Base-by-base conservation (phyloP, 1,140 invertebrate genomes). In the Lutraria rhynchaena region DNA sequence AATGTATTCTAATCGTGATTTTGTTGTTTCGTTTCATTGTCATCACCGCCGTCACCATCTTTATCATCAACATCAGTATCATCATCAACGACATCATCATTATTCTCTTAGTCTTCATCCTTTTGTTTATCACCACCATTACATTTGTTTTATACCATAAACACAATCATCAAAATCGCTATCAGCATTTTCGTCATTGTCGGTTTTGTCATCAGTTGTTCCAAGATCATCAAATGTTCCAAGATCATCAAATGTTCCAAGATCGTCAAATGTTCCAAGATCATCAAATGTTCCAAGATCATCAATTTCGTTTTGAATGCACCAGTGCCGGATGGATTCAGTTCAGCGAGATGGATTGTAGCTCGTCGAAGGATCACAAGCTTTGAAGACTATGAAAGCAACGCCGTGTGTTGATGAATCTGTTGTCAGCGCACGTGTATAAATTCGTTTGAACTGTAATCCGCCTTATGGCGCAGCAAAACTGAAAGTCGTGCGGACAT, bases 41-140 rank as follows among this genome's bases (percentile, higher is more conserved):
- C 19, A 7, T 27, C 53, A 55, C 53, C 11, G 31, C 7, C 27
- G 7, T 29, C 58, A 61, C 31, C 58, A 29, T 31, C 27, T 27
- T 33, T 31, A 29, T 33, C 58, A 61, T 33, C 35, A 65, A 49
- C 75, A 67, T 0, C 41, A 67, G 44, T 35, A 65, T 67, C 75
- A 67, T 0, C 41, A 67, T 65, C 58, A 75, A 67, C 37, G 49
- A 70, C 60, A 77, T 77, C 60, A 65, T 35, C 35, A 65, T 77
- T 35, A 77, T 77, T 37, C 67, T 77, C 75, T 67, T 77, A 11
- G 33, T 77, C 60, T 49, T 77, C 58, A 53, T 67, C 60, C 31
- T 77, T 9, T 0, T 67, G 29, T 49, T 67, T 57, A 67, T 77
- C 75, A 53, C 63, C 58, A 77, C 63, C 60, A 77, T 77, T 60